Evolutionary conservation across 2,888 invertebrate genomes (phyloP), one percentile per base, ranked within the genome.

Genomic region (Coenonympha arcania): DNA sequence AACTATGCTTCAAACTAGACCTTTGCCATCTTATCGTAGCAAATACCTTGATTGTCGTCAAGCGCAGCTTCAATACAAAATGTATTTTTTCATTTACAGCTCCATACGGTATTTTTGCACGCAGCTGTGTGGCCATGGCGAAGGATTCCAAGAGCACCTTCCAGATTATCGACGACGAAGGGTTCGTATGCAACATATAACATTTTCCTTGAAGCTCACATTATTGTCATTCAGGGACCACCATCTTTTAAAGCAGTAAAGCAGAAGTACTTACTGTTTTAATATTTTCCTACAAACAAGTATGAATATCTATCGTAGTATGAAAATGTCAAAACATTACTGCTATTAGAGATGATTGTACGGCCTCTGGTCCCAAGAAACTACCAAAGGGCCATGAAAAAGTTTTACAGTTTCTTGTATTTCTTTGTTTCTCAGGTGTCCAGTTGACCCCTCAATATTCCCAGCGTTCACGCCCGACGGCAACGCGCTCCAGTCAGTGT

Each of bases 81-180:
- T 8, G 31, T 8, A 1, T 15, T 33, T 22, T 44, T 51, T 42
- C 31, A 11, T 22, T 65, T 81, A 76, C 83, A 96, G 96, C 96
- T 79, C 96, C 96, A 4, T 96, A 96, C 70, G 96, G 96, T 65
- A 96, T 96, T 68, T 96, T 96, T 75, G 96, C 96, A 34, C 91
- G 96, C 73, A 96, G 96, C 73, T 97, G 96, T 82, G 95, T 96
- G 51, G 96, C 96, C 54, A 96, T 97, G 96, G 96, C 96, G 49
- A 97, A 96, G 83, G 96, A 97, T 78, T 95, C 96, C 3, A 94
- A 96, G 84, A 96, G 95, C 73, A 96, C 96, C 22, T 96, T 96
- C 90, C 95, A 96, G 74, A 96, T 97, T 69, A 96, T 96, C 69
- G 96, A 96, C 69, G 96, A 96, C 72, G 95, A 96, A 78, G 96